Base-by-base conservation (phyloP, 1,140 invertebrate species). In the Tetramorium parvispinum region DNA sequence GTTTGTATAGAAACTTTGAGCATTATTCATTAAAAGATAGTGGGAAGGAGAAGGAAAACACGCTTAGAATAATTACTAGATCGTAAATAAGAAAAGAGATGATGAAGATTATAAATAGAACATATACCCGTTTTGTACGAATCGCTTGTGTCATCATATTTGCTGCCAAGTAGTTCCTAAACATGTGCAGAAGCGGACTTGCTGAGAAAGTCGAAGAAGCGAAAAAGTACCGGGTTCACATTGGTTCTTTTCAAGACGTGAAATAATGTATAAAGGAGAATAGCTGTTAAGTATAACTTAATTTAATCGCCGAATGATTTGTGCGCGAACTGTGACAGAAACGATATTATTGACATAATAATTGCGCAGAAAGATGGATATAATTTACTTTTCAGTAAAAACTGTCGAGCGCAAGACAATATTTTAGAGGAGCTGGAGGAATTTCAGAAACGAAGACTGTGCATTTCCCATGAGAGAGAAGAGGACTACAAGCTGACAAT, bases 141-240 rank as follows among this genome's bases (percentile, higher is more conserved):
- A 85, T 92, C 86, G 81, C 66, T 65, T 61, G 82, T 87, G 79
- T 91, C 87, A 87, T 70, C 63, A 76, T 87, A 73, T 88, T 88
- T 89, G 92, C 91, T 92, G 87, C 92, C 92, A 92, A 91, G 86
- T 93, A 91, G 91, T 94, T 93, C 88, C 90, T 93, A 92, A 73
- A 83, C 85, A 59, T 83, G 88, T 86, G 89, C 87, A 87, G 90
- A 63, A 91, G 78, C 77, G 46, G 87, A 90, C 75, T 79, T 85
- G 16, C 76, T 87, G 27, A 66, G 76, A 55, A 57, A 85, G 70
- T 90, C 57, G 57, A 88, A 89, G 90, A 87, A 90, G 88, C 87
- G 79, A 85, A 78, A 32, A 91, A 91, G 88, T 89, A 91, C 61
- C 24, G 77, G 57, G 78, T 93, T 87, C 66, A 82, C 75, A 88